Evolutionary conservation across 1,140 invertebrate genomes (phyloP), one percentile per base, ranked within the genome.

Genomic region (Drosophila elegans): DNA sequence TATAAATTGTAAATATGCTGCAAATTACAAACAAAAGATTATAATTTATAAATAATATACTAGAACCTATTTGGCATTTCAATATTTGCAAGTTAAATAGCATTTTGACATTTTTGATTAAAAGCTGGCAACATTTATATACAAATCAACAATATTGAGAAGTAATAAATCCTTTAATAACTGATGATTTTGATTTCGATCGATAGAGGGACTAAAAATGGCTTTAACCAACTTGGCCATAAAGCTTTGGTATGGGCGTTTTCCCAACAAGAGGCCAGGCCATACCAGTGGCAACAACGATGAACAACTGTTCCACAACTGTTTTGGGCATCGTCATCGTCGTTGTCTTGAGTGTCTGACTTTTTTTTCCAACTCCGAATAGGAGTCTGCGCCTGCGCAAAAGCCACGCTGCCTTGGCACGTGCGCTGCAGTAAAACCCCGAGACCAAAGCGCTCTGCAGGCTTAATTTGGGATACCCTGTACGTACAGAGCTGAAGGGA

Each of bases 391-490:
- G 63, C 73, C 73, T 76, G 73, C 73, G 73, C 64, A 64, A 84
- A 78, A 82, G 78, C 76, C 67, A 78, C 56, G 77, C 81, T 59
- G 66, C 80, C 82, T 85, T 86, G 82, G 82, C 82, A 86, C 82
- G 82, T 86, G 82, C 82, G 82, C 78, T 75, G 71, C 54, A 57
- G 64, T 34, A 45, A 68, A 71, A 55, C 12, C 4, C 49, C 48
- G 34, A 41, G 63, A 55, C 74, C 73, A 54, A 44, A 54, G 38
- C 72, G 60, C 39, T 55, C 71, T 74, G 36, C 73, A 44, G 55
- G 72, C 67, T 69, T 71, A 45, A 71, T 69, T 69, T 68, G 64
- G 21, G 5, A 68, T 68, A 64, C 64, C 60, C 46, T 36, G 46
- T 68, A 66, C 9, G 3, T 11, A 4, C 9, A 5, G 1, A 3